Conservation (phyloP, 2,888 invertebrate genomes). For the Pyrgus malvae region DNA sequence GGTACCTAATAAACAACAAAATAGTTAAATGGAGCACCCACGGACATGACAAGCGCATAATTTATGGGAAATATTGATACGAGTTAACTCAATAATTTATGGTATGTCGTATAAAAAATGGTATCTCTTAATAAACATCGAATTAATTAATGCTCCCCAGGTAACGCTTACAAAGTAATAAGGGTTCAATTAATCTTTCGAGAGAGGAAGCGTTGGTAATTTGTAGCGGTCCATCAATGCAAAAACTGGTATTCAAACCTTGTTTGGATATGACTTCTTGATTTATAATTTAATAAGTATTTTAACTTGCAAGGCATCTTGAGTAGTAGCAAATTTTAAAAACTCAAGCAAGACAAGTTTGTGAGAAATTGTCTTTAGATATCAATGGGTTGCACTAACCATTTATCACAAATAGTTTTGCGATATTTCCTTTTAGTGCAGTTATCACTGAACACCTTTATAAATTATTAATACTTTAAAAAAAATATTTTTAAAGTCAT, state of each 20-base stretch:
- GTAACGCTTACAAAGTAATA: not conserved
- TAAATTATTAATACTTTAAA: no score
- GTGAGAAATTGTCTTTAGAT: no score
- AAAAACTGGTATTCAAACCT: not conserved
- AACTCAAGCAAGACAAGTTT: no score
- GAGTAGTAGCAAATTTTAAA: no score
- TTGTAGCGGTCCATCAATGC: slow-evolving; percentile 7
- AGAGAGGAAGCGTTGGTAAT: slow-evolving; percentile 2
- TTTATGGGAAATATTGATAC: not conserved
- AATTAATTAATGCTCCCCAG: slow-evolving; percentile 6
- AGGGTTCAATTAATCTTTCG: not conserved
- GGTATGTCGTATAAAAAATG: not conserved
- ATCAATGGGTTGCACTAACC: no score
- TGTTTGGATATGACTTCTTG: no score
- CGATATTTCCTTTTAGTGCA: no score
- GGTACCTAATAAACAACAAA: not conserved
- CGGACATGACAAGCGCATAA: not conserved
- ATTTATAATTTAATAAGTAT: no score
- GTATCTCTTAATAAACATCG: slow-evolving; percentile 5
- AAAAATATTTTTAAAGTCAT: no score
- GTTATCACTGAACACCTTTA: no score
- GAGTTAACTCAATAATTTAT: not conserved
- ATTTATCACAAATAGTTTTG: no score
- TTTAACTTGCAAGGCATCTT: no score
- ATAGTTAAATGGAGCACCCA: not conserved